A percentile compares a stretch with the other conserved stretches of the same genome.
phyloP scores from a whole-genome alignment of 2,797 vertebrate genomes.

The Phrynocephalus forsythii region DNA sequence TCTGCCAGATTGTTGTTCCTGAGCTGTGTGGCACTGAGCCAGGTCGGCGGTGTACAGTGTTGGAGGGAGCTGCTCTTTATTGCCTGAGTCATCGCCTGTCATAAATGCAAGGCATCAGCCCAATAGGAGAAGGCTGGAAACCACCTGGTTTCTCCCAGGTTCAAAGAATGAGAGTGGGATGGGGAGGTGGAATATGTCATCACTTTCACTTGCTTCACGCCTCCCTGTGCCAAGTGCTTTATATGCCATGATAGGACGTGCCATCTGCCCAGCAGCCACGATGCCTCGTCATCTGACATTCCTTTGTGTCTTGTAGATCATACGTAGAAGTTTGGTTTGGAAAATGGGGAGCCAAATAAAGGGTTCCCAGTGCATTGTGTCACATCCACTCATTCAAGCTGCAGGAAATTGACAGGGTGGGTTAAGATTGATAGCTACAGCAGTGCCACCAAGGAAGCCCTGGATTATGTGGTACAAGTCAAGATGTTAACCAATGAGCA shows the following conservation, averaged over 20 bases:
- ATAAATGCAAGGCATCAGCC: conserved; percentile 12
- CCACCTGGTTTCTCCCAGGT: conserved; percentile 41
- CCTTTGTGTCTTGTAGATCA: neutral
- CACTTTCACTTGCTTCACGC: neutral
- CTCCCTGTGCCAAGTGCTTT: neutral
- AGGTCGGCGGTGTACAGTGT: neutral
- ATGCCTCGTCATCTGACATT: neutral
- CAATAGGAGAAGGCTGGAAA: conserved; percentile 45
- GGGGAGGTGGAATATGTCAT: neutral
- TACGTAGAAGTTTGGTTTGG: neutral
- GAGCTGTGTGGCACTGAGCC: conserved; percentile 36
- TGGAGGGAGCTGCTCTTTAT: neutral
- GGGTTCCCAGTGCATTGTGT: neutral
- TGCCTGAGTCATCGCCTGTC: conserved; percentile 56
- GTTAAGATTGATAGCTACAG: neutral
- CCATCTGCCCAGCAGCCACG: neutral
- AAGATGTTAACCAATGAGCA: neutral
- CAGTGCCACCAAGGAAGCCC: neutral
- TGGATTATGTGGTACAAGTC: neutral
- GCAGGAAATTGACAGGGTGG: neutral
- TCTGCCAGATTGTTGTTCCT: conserved; percentile 17
- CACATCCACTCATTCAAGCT: neutral
- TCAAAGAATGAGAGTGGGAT: conserved; percentile 3
- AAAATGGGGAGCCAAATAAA: neutral
- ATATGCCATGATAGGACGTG: neutral